phyloP scores from a whole-genome alignment of 2,888 invertebrate species.

The Prenolepis imparis region DNA sequence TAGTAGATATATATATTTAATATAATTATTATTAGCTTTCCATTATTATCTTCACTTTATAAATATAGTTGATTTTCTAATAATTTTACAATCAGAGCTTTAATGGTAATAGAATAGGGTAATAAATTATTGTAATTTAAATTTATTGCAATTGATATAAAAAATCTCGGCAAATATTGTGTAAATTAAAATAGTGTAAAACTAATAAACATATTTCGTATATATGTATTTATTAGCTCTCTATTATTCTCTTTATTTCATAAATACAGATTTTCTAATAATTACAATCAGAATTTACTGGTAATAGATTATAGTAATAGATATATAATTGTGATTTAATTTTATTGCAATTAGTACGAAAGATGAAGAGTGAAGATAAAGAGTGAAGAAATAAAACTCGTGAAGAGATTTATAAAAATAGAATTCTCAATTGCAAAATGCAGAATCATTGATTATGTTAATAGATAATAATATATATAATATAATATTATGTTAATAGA shows the following conservation, averaged over 20 bases:
- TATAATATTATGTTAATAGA: no score
- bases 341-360: background rate
- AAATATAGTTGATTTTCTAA: background rate
- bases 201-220: no score
- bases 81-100: background rate
- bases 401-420: background rate
- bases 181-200: no score
- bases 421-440: background rate
- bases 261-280: background rate
- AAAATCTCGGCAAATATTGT: no score
- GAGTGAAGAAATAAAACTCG: background rate
- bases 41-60: background rate
- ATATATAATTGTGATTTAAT: background rate
- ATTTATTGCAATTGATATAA: background rate
- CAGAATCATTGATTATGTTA: background rate
- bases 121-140: slow-evolving; percentile 6
- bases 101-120: background rate
- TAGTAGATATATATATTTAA: no score
- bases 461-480: no score
- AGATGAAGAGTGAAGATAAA: no score
- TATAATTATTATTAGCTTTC: no score
- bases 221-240: no score
- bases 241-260: background rate
- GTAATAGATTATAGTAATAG: background rate
- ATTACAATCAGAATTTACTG: no score